A percentile compares a stretch with the other conserved stretches of the same genome.
Evolutionary conservation across 2,888 invertebrate species (phyloP).

Genomic region (Lutraria lutraria): DNA sequence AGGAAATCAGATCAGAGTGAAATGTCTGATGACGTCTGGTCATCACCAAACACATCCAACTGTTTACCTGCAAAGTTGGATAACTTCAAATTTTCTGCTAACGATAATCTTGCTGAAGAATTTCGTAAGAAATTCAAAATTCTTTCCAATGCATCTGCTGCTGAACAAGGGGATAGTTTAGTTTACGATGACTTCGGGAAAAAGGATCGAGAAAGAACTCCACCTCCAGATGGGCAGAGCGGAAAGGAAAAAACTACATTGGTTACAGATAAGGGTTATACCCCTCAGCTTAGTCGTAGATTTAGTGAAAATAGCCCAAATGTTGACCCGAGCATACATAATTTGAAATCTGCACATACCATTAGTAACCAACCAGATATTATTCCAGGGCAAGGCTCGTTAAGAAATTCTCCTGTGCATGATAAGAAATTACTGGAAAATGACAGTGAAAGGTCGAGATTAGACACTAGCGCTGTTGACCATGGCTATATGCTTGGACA

Average conservation of each 20-base stretch:
- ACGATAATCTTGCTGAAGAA: conserved; percentile 33
- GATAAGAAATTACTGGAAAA: conserved; percentile 34
- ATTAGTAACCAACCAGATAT: not conserved
- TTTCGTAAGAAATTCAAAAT: conserved; percentile 39
- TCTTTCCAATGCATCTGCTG: not conserved
- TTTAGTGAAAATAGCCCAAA: not conserved
- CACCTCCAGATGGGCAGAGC: conserved; percentile 50
- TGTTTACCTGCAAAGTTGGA: conserved; percentile 59
- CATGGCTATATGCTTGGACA: conserved; percentile 74
- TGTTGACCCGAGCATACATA: not conserved
- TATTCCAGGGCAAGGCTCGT: not conserved
- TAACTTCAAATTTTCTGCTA: conserved; percentile 56
- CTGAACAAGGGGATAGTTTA: not conserved
- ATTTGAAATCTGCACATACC: not conserved
- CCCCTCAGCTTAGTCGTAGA: conserved; percentile 14
- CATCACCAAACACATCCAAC: conserved; percentile 63
- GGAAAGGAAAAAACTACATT: conserved; percentile 14
- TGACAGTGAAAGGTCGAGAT: conserved; percentile 41
- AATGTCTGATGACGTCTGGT: conserved; percentile 43
- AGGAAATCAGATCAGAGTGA: conserved; percentile 36
- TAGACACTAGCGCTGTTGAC: conserved; percentile 51
- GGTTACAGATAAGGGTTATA: not conserved
- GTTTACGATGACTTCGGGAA: conserved; percentile 12
- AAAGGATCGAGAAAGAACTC: conserved; percentile 46
- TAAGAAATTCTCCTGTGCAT: conserved; percentile 30